Evolutionary conservation across 2,888 invertebrate genomes (phyloP).

Genomic region (Melinaea menophilus): DNA sequence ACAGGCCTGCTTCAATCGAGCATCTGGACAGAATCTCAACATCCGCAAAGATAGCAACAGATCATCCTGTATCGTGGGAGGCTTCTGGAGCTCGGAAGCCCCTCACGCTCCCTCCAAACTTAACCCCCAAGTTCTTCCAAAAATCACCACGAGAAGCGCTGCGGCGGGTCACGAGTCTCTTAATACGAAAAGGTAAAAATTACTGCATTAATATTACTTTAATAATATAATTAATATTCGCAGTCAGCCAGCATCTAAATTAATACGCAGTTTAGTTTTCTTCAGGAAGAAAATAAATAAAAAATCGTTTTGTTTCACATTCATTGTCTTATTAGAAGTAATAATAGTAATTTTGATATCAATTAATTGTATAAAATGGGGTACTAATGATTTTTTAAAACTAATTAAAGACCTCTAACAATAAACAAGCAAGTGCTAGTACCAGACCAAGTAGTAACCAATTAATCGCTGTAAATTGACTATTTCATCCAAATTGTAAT

Average conservation of each 20-base stretch:
- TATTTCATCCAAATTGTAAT: too few relatives aligned
- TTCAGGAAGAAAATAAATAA: too few relatives aligned
- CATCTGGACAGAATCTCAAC: conserved; percentile 86
- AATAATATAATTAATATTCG: background rate
- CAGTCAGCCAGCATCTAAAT: background rate
- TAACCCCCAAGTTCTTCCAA: conserved; percentile 93
- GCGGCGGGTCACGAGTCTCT: conserved; percentile 91
- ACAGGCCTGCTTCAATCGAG: conserved; percentile 89
- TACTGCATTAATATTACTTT: background rate
- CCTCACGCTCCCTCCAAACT: conserved; percentile 90
- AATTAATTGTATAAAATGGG: too few relatives aligned
- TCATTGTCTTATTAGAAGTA: too few relatives aligned
- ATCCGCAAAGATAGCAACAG: conserved; percentile 66
- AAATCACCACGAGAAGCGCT: conserved; percentile 92
- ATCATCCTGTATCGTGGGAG: conserved; percentile 74
- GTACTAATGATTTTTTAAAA: too few relatives aligned
- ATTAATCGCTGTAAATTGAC: too few relatives aligned
- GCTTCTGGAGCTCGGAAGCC: conserved; percentile 83
- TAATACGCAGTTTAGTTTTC: too few relatives aligned
- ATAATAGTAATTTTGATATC: too few relatives aligned
- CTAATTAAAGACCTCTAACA: too few relatives aligned
- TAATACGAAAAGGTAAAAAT: conserved; percentile 87
- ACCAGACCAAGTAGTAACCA: too few relatives aligned
- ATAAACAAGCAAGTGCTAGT: too few relatives aligned
- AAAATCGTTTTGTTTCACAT: too few relatives aligned